Evolutionary conservation across 2,888 invertebrate species (phyloP).

Genomic region (Drosophila planitibia): DNA sequence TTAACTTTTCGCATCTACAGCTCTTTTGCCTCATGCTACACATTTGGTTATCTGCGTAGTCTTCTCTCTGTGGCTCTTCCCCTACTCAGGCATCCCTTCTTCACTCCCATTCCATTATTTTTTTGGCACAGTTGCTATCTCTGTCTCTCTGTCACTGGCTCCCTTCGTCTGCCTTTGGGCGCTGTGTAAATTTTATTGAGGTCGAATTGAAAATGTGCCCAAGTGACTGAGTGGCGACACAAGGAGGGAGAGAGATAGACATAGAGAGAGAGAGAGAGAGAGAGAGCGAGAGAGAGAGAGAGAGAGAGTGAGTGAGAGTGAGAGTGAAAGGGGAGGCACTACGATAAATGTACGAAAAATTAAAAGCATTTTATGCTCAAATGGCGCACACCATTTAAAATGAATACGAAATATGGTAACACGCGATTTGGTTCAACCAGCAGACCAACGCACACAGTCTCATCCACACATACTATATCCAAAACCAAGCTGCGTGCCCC

Average conservation of each 20-base stretch:
- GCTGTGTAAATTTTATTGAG: constrained; percentile 74
- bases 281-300: not conserved
- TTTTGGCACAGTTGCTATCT: constrained; percentile 1
- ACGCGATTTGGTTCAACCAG: constrained; percentile 67
- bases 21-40: constrained; percentile 13
- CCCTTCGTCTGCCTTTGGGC: constrained; percentile 31
- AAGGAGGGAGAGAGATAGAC: not conserved
- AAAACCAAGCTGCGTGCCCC: not conserved
- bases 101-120: not conserved
- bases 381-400: constrained; percentile 74
- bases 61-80: constrained; percentile 15
- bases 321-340: constrained; percentile 1
- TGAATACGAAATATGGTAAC: constrained; percentile 79
- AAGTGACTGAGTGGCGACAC: constrained; percentile 38
- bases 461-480: not conserved
- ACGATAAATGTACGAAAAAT: constrained; percentile 74
- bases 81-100: not conserved
- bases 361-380: constrained; percentile 79
- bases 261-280: not conserved
- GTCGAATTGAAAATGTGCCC: constrained; percentile 77
- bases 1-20: constrained; percentile 9
- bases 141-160: not conserved
- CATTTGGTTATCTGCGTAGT: constrained; percentile 40
- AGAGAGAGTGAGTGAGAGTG: not conserved
- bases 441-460: constrained; percentile 12